Conservation (phyloP, 1,140 invertebrate genomes). For the Drosophila lacteicornis region DNA sequence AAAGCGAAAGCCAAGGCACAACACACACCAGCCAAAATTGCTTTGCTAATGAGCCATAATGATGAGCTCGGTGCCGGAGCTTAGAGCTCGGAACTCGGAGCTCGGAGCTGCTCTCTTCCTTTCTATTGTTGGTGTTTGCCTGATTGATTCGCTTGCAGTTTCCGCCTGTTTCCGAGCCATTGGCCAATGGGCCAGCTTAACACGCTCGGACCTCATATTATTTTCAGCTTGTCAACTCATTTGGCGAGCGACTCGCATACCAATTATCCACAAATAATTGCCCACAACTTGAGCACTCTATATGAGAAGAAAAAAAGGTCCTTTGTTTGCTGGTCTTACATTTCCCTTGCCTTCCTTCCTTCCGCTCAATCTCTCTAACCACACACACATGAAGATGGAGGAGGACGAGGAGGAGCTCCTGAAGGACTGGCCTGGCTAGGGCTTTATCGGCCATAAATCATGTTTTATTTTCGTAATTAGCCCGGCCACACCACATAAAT, state of each 20-base stretch:
- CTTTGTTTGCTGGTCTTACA: conserved; percentile 55
- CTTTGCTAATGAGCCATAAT: conserved; percentile 82
- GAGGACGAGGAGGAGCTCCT: conserved; percentile 1
- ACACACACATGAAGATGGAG: conserved; percentile 13
- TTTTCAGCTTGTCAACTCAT: conserved; percentile 63
- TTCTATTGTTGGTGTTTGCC: conserved; percentile 49
- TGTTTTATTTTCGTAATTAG: conserved; percentile 82
- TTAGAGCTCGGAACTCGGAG: conserved; percentile 42
- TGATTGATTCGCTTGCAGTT: conserved; percentile 80
- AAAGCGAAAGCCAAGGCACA: conserved; percentile 8
- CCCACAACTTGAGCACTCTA: conserved; percentile 57
- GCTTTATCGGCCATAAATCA: conserved; percentile 75
- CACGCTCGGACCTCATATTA: conserved; percentile 41
- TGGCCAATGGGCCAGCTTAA: conserved; percentile 37
- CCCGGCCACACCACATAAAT: conserved; percentile 76
- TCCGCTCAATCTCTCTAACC: conserved; percentile 28
- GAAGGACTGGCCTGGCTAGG: conserved; percentile 11
- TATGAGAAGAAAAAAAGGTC: conserved; percentile 16
- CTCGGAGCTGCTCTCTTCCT: conserved; percentile 42
- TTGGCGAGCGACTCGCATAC: conserved; percentile 65
- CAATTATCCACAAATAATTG: conserved; percentile 78
- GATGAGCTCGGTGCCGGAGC: conserved; percentile 53
- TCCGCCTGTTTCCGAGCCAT: conserved; percentile 60
- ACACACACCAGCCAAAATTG: conserved; percentile 58
- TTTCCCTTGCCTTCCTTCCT: conserved; percentile 32